Percentiles rank a stretch among this genome's conserved stretches.
These are phyloP conservation scores for Puma concolor DNA, from an alignment of 2,113 vertebrate genomes.

Conservation along the genomic window DNA sequence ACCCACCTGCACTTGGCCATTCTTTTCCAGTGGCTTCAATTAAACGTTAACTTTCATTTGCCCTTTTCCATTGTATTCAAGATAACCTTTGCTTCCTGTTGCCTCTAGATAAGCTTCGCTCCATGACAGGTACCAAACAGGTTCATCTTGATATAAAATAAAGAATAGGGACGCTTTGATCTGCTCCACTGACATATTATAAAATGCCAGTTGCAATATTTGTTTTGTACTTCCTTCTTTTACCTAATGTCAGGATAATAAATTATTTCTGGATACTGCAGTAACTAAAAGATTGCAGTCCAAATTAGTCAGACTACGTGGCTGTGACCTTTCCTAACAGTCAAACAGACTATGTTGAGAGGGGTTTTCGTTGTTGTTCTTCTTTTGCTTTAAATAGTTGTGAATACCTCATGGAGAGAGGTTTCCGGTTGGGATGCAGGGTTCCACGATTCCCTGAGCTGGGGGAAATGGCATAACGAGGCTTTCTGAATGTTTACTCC, in stretches of 20 bases:
- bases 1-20: constrained; percentile 56
- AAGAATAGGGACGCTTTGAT: constrained; percentile 72
- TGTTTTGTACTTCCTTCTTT: constrained; percentile 68
- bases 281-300: constrained; percentile 31
- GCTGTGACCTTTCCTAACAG: constrained; percentile 20
- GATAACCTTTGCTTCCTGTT: constrained; percentile 71
- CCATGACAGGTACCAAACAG: constrained; percentile 64
- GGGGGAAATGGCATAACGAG: not conserved
- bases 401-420: not conserved
- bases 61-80: constrained; percentile 73
- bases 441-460: not conserved
- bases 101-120: constrained; percentile 69
- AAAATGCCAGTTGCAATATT: constrained; percentile 60
- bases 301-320: constrained; percentile 69
- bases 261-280: constrained; percentile 63
- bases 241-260: constrained; percentile 60
- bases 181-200: constrained; percentile 16
- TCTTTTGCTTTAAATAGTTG: not conserved
- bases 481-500: not conserved
- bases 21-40: constrained; percentile 70
- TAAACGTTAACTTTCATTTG: constrained; percentile 80
- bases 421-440: not conserved
- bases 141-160: constrained; percentile 60
- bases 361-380: not conserved
- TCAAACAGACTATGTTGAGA: not conserved